These are phyloP conservation scores for Malachius bipustulatus DNA, from an alignment of 2,888 invertebrate species.

Conservation along the genomic window DNA sequence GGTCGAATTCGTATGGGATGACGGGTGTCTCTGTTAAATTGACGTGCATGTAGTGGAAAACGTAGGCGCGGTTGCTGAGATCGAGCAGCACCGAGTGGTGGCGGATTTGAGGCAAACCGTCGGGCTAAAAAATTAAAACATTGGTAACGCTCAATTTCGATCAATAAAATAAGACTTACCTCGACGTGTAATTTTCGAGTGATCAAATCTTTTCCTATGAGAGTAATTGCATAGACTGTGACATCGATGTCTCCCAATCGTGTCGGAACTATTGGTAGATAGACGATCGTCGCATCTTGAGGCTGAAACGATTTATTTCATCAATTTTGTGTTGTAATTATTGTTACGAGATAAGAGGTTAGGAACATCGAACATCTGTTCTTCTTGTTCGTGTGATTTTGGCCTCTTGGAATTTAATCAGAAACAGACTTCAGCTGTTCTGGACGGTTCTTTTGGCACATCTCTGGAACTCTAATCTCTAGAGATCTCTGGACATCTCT, in stretches of 20 bases:
- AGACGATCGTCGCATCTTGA: conserved; percentile 71
- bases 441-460: too few relatives aligned
- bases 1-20: conserved; percentile 80
- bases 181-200: conserved; percentile 57
- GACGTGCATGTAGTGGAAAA: conserved; percentile 91
- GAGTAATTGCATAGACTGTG: conserved; percentile 61
- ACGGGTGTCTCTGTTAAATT: conserved; percentile 89
- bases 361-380: too few relatives aligned
- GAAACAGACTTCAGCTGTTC: too few relatives aligned
- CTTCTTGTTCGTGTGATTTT: too few relatives aligned
- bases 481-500: too few relatives aligned
- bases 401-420: too few relatives aligned
- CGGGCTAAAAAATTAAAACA: conserved; percentile 44
- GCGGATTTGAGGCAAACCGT: conserved; percentile 82
- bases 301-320: too few relatives aligned
- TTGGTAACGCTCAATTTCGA: neutral
- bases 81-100: conserved; percentile 89
- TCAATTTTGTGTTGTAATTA: too few relatives aligned
- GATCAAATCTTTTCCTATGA: conserved; percentile 61
- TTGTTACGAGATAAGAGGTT: too few relatives aligned
- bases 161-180: conserved; percentile 33
- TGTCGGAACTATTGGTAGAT: conserved; percentile 81
- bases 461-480: too few relatives aligned
- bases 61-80: conserved; percentile 81
- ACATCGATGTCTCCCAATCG: conserved; percentile 64